Percentiles rank a stretch among this genome's conserved stretches.
Evolutionary conservation across 2,797 vertebrate genomes (phyloP).

Genomic region (Sebastiscus tertius): DNA sequence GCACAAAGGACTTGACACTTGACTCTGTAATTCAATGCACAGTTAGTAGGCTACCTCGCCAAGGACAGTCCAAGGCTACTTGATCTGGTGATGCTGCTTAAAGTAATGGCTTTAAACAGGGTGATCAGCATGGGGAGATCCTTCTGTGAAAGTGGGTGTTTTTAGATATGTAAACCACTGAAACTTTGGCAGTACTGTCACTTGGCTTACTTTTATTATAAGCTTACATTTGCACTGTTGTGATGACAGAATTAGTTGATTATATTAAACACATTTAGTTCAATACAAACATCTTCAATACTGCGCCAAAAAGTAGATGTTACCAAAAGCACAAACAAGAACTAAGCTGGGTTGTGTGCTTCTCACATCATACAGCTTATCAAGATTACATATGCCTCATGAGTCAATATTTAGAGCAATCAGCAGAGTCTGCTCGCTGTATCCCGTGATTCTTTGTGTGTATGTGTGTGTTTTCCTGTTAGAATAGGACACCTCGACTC

Average conservation of each 20-base stretch:
- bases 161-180: neutral
- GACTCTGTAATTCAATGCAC: conserved; percentile 74
- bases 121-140: neutral
- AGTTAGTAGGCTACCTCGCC: conserved; percentile 45
- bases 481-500: neutral
- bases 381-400: neutral
- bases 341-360: neutral
- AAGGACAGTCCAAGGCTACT: conserved; percentile 49
- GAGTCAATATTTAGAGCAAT: neutral
- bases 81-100: conserved; percentile 36
- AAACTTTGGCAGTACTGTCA: neutral
- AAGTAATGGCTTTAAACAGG: conserved; percentile 16
- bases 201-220: neutral
- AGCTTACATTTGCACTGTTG: neutral
- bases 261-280: neutral
- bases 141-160: neutral
- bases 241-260: neutral
- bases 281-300: neutral
- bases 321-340: neutral
- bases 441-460: neutral
- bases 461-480: neutral
- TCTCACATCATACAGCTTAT: neutral
- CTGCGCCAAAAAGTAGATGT: neutral
- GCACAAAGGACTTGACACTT: conserved; percentile 66
- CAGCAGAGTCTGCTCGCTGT: neutral